phyloP scores from a whole-genome alignment of 2,797 vertebrate genomes.

The Chrosomus eos region DNA sequence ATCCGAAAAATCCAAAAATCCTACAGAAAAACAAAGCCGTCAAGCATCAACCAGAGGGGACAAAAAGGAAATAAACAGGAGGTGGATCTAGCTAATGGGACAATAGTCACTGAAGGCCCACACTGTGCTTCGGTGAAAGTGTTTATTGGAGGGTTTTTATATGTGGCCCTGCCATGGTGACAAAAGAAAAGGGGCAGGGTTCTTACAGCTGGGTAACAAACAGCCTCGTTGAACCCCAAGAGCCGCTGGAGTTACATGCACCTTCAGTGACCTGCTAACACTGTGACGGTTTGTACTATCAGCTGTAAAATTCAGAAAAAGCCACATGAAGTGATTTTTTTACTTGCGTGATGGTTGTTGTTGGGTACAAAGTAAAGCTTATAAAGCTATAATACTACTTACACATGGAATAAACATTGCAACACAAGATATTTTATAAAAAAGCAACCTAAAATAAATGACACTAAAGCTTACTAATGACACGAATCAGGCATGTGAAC shows the following conservation, averaged over 20 bases:
- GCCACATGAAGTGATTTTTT: background rate
- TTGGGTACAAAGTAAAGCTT: background rate
- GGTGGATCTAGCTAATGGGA: background rate
- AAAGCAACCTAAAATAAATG: background rate
- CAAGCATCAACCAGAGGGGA: background rate
- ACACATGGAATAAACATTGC: background rate
- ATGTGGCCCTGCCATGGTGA: conserved; percentile 43
- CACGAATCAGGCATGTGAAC: no score
- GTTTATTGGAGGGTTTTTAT: conserved; percentile 48
- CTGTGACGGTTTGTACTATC: background rate
- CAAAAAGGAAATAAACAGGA: background rate
- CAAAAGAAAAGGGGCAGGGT: conserved; percentile 33
- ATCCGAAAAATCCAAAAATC: background rate
- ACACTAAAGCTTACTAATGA: no score
- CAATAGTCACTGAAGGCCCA: conserved; percentile 26
- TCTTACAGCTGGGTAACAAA: conserved; percentile 36
- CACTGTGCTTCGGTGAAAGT: conserved; percentile 17
- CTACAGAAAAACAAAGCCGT: background rate
- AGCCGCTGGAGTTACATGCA: conserved; percentile 1
- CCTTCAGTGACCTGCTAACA: background rate
- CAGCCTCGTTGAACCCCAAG: conserved; percentile 21
- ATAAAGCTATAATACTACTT: background rate
- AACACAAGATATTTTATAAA: background rate
- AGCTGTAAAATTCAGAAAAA: background rate
- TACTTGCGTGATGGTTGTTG: background rate